phyloP scores from a whole-genome alignment of 2,797 vertebrate genomes.

The Danio jaintianensis region DNA sequence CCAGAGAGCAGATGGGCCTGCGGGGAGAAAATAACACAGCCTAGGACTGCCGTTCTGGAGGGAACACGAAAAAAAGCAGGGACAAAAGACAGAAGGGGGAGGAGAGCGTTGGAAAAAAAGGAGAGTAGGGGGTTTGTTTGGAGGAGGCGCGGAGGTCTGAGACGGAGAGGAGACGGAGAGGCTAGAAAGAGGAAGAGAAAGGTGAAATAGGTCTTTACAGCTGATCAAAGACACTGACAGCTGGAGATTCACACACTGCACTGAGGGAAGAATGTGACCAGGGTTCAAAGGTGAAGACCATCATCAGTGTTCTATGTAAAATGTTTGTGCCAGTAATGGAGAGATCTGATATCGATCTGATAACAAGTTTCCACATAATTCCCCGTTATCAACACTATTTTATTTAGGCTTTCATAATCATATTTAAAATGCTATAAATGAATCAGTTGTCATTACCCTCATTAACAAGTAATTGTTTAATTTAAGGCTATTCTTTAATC shows the following conservation, averaged over 20 bases:
- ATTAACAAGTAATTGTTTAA: no score
- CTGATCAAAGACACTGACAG: constrained; percentile 53
- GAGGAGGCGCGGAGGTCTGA: constrained; percentile 53
- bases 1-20: constrained; percentile 70
- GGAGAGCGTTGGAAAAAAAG: constrained; percentile 51
- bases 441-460: background rate
- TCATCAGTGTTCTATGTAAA: background rate
- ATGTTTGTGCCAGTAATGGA: background rate
- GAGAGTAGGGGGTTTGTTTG: constrained; percentile 41
- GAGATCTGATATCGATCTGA: background rate
- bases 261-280: constrained; percentile 17
- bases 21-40: constrained; percentile 58
- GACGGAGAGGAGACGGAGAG: constrained; percentile 61
- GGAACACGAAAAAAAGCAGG: constrained; percentile 62
- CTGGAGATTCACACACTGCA: background rate
- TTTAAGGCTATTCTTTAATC: no score
- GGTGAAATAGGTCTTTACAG: constrained; percentile 42
- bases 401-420: background rate
- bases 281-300: constrained; percentile 18
- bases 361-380: background rate
- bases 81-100: constrained; percentile 68
- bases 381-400: background rate
- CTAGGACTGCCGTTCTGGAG: constrained; percentile 70
- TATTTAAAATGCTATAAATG: background rate
- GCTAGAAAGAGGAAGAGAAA: constrained; percentile 47